phyloP scores from a whole-genome alignment of 2,113 vertebrate genomes.

The Rhadina sibilatrix region DNA sequence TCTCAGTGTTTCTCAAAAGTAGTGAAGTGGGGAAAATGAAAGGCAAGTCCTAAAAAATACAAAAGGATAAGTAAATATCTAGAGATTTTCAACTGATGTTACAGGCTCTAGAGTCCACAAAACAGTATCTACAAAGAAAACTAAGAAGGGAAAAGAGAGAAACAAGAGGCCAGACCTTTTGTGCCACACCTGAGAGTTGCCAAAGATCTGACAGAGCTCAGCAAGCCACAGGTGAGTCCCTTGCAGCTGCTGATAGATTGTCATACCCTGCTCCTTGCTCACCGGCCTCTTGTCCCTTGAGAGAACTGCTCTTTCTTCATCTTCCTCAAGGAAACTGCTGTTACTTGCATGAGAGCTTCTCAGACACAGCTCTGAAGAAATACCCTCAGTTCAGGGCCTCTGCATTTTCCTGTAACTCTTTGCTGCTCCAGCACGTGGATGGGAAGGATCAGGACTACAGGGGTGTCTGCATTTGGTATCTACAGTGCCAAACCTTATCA shows the following conservation, averaged over 20 bases:
- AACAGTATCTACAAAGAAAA: not conserved
- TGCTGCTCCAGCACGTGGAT: not conserved
- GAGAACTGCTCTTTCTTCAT: not conserved
- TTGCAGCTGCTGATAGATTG: not conserved
- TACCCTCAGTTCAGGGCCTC: not conserved
- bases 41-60: not conserved
- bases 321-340: not conserved
- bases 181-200: not conserved
- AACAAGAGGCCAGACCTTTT: not conserved
- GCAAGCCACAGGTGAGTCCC: not conserved
- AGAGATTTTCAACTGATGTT: not conserved
- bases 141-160: not conserved
- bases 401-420: not conserved
- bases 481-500: not conserved
- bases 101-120: not conserved
- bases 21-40: not conserved
- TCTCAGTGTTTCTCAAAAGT: not conserved
- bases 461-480: not conserved
- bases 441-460: not conserved
- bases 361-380: not conserved
- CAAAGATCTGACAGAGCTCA: not conserved
- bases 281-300: not conserved
- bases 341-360: not conserved
- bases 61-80: not conserved
- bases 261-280: not conserved